Base-by-base conservation (phyloP, 2,888 invertebrate genomes). In the Frankliniella intonsa region DNA sequence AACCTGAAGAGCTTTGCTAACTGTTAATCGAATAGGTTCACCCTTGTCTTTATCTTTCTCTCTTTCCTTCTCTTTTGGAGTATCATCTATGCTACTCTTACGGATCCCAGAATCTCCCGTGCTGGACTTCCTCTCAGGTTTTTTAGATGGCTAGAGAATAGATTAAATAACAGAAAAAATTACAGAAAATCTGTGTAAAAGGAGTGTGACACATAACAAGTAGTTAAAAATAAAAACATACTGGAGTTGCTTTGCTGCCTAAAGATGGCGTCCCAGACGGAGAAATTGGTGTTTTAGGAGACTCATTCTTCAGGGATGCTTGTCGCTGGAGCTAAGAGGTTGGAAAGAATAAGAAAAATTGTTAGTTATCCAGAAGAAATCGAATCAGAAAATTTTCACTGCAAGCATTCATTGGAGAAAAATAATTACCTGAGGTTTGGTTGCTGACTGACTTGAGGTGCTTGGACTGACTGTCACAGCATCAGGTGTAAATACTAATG, bases 11-110 rank as follows among this genome's bases (percentile, higher is more conserved):
- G 95, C 94, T 86, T 95, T 95, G 80, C 94, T 91, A 38, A 97
- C 95, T 87, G 94, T 97, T 3, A 94, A 90, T 81, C 97, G 90
- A 80, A 96, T 76, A 76, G 69, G 92, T 85, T 95, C 94, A 9
- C 90, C 81, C 27, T 82, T 81, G 27, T 83, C 83, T 80, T 84
- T 84, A 25, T 84, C 83, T 79, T 83, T 84, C 14, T 84, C 84
- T 25, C 82, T 81, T 80, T 84, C 83, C n/a, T 84, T 82, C 51
- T 82, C 82, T 17, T 83, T 80, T 50, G 84, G 84, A 0, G 81
- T 81, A 69, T 84, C 81, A 81, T 83, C 83, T 14, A 76, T 25
- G 25, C 69, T 76, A 12, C n/a, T 76, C 69, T 76, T 76, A 25
- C 69, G 69, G 12, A 3, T 25, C 5, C 69, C 25, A 8, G 69